These are phyloP conservation scores for Caenorhabditis inopinata DNA, from an alignment of 1,140 invertebrate genomes.

Conservation along the genomic window DNA sequence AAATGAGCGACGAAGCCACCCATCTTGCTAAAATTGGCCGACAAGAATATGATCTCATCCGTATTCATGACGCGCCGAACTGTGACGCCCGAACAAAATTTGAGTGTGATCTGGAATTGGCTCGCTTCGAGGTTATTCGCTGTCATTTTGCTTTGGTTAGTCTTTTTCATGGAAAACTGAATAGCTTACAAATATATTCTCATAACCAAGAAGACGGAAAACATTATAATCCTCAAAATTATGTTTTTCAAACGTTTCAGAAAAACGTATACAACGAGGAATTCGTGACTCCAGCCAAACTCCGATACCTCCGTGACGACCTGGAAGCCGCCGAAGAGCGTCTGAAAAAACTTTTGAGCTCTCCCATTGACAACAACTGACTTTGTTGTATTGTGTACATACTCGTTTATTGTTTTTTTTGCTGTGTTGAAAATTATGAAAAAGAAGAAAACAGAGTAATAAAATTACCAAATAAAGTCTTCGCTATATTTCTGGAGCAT, in stretches of 20 bases:
- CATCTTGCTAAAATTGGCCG: slow-evolving; percentile 17
- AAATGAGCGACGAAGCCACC: slow-evolving; percentile 12
- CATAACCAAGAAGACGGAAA: too few relatives aligned
- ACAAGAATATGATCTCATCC: background rate
- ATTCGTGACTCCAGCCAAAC: slow-evolving; percentile 15
- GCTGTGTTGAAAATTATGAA: too few relatives aligned
- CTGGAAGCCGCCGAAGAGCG: slow-evolving; percentile 37
- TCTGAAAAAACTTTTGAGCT: slow-evolving; percentile 19
- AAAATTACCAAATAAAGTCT: too few relatives aligned
- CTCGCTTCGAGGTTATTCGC: background rate
- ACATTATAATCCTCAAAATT: too few relatives aligned
- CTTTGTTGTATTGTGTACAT: background rate
- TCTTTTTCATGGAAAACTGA: too few relatives aligned
- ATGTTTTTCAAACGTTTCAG: background rate
- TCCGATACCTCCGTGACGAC: slow-evolving; percentile 17
- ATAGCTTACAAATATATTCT: too few relatives aligned
- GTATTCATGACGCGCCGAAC: background rate
- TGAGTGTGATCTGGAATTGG: slow-evolving; percentile 6
- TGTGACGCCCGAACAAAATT: background rate
- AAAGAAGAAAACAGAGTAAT: too few relatives aligned
- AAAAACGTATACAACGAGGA: slow-evolving; percentile 27
- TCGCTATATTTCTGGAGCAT: too few relatives aligned
- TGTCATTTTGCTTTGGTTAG: background rate
- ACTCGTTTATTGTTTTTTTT: background rate
- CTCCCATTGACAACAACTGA: background rate